Evolutionary conservation across 2,888 invertebrate genomes (phyloP).

Genomic region (Caradrina clavipalpis): DNA sequence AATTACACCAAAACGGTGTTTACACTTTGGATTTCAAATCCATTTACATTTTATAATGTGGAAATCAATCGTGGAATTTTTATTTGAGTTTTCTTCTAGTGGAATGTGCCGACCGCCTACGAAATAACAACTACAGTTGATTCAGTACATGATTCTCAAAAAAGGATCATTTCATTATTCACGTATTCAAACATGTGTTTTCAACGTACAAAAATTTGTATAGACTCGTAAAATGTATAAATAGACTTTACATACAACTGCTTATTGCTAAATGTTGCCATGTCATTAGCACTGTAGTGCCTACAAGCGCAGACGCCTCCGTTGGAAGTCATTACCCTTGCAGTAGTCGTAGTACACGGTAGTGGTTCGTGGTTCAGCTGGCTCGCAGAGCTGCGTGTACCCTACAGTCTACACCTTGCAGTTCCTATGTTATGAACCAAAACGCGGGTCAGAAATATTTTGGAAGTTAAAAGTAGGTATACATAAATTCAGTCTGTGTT

Average conservation of each 20-base stretch:
- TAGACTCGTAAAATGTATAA: conserved; percentile 91
- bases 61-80: conserved; percentile 90
- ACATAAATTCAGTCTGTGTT: conserved; percentile 89
- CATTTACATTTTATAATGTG: conserved; percentile 86
- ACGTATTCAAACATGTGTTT: conserved; percentile 87
- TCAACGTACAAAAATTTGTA: conserved; percentile 90
- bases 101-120: conserved; percentile 91
- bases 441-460: conserved; percentile 75
- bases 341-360: conserved; percentile 61
- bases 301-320: conserved; percentile 62
- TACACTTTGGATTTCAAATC: conserved; percentile 87
- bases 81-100: conserved; percentile 86
- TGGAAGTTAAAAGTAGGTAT: conserved; percentile 83
- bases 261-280: conserved; percentile 89
- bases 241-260: conserved; percentile 90
- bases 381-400: conserved; percentile 42
- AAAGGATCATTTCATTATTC: conserved; percentile 88
- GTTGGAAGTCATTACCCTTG: conserved; percentile 67
- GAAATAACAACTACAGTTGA: conserved; percentile 88
- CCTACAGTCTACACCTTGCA: conserved; percentile 43
- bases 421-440: conserved; percentile 57
- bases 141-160: conserved; percentile 90
- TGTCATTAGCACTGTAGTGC: conserved; percentile 73
- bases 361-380: conserved; percentile 14
- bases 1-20: conserved; percentile 86